These are phyloP conservation scores for Mustela nigripes DNA, from an alignment of 2,113 vertebrate species.

Conservation along the genomic window DNA sequence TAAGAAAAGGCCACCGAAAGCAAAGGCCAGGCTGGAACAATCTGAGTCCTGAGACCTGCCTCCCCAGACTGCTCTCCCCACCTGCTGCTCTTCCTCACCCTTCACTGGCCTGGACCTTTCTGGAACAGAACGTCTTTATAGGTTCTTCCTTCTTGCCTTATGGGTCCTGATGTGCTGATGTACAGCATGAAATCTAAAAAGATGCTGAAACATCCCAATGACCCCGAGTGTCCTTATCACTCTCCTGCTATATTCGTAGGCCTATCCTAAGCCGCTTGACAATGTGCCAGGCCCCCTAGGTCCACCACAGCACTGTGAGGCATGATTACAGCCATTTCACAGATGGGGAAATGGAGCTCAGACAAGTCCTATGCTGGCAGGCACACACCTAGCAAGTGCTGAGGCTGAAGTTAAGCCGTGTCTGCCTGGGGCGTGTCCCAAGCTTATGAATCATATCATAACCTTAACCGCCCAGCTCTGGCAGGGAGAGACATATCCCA, in stretches of 20 bases:
- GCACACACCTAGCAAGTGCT: not conserved
- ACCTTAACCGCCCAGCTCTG: conserved; percentile 84
- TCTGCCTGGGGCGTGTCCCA: not conserved
- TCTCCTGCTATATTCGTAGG: not conserved
- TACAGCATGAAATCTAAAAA: not conserved
- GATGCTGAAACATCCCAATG: not conserved
- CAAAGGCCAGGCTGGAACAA: not conserved
- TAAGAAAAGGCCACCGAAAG: not conserved
- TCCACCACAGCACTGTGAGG: not conserved
- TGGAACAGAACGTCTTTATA: not conserved
- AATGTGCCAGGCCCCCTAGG: no score
- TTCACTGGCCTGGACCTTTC: not conserved
- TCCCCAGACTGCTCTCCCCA: not conserved
- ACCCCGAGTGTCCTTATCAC: not conserved
- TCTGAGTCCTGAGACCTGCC: not conserved
- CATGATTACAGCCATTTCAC: not conserved
- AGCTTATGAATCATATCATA: not conserved
- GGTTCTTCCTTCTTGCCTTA: not conserved
- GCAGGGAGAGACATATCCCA: conserved; percentile 93
- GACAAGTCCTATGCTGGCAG: not conserved
- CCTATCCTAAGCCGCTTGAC: no score
- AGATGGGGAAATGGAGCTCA: not conserved
- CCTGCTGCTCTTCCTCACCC: not conserved
- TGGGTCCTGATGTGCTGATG: not conserved
- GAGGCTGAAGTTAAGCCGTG: not conserved